phyloP scores from a whole-genome alignment of 2,888 invertebrate genomes.

The Aromia moschata region DNA sequence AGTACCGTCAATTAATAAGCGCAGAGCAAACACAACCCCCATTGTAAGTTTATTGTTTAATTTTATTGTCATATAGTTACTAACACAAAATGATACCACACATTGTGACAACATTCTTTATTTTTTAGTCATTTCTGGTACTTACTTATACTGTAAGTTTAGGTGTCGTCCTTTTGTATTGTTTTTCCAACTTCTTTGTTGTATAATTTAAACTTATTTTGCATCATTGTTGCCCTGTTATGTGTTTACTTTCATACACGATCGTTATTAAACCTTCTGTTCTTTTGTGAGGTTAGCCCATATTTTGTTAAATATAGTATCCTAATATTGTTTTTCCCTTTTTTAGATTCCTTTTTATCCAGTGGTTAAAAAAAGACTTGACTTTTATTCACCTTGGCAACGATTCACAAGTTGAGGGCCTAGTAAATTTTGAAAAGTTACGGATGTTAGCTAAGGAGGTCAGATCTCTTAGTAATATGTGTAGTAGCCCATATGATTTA shows the following conservation, averaged over 20 bases:
- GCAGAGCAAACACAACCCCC: slow-evolving; percentile 89
- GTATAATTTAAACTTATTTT: slow-evolving; percentile 11
- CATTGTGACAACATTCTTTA: slow-evolving; percentile 31
- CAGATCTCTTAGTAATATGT: slow-evolving; percentile 90
- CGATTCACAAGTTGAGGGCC: slow-evolving; percentile 85
- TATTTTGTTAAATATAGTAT: not conserved
- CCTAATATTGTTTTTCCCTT: not conserved
- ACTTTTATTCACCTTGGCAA: slow-evolving; percentile 99
- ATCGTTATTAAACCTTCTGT: not conserved
- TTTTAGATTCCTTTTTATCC: slow-evolving; percentile 86
- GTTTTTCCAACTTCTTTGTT: slow-evolving; percentile 24
- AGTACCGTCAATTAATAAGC: slow-evolving; percentile 93
- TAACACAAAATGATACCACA: slow-evolving; percentile 1
- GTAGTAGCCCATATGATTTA: slow-evolving; percentile 91
- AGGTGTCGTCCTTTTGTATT: slow-evolving; percentile 41
- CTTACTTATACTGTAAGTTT: slow-evolving; percentile 49
- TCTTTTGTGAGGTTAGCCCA: not conserved
- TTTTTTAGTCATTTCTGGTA: slow-evolving; percentile 64
- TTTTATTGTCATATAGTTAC: not conserved
- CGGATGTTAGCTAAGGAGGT: slow-evolving; percentile 99
- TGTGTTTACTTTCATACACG: slow-evolving; percentile 23
- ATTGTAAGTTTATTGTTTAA: slow-evolving; percentile 65
- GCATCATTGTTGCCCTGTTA: slow-evolving; percentile 21
- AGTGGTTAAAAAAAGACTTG: slow-evolving; percentile 92
- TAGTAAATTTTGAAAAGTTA: slow-evolving; percentile 97